A percentile compares a stretch with the other conserved stretches of the same genome.
These are phyloP conservation scores for Resseliella maxima DNA, from an alignment of 2,888 invertebrate genomes.

Conservation along the genomic window DNA sequence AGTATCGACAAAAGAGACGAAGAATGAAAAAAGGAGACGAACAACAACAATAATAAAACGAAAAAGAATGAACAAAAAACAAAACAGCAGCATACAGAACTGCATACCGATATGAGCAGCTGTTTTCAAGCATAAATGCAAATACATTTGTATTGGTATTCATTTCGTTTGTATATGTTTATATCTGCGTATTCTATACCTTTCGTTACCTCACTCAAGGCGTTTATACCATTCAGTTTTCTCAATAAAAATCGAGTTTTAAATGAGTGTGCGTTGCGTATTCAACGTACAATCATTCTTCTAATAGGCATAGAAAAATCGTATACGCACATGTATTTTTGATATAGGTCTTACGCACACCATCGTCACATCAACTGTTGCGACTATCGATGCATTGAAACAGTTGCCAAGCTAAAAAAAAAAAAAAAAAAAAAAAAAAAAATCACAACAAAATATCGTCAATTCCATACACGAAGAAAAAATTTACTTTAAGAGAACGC, in stretches of 20 bases:
- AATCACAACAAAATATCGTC: neutral
- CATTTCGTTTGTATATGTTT: neutral
- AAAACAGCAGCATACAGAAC: constrained; percentile 29
- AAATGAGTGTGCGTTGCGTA: neutral
- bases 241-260: constrained; percentile 32
- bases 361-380: neutral
- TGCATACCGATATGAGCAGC: constrained; percentile 48
- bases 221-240: constrained; percentile 28
- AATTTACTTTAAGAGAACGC: neutral
- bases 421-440: too few species aligned
- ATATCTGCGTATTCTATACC: neutral
- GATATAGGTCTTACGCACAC: constrained; percentile 45
- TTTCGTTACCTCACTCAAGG: neutral
- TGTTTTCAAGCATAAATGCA: neutral
- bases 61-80: too few species aligned
- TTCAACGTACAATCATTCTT: constrained; percentile 1
- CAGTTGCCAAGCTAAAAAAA: neutral
- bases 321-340: constrained; percentile 13
- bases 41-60: neutral
- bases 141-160: neutral
- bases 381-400: constrained; percentile 1
- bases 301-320: neutral
- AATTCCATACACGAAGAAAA: neutral
- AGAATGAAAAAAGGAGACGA: constrained; percentile 44
- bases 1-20: constrained; percentile 42